These are phyloP conservation scores for Quadroppia sp. DNA, from an alignment of 2,888 invertebrate species.

Conservation along the genomic window DNA sequence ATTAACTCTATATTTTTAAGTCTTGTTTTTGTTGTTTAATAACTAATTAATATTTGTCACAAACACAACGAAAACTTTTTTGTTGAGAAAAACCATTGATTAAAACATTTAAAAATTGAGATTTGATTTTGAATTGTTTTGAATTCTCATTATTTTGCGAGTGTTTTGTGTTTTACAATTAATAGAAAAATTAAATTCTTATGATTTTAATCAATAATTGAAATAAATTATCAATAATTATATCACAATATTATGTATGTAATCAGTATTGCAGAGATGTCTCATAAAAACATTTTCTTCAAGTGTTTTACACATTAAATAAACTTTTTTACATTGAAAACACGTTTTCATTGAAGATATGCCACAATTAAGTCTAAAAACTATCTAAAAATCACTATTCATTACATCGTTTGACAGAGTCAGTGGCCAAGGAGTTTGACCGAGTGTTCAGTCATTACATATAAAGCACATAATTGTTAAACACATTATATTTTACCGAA, in stretches of 20 bases:
- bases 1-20: slow-evolving; percentile 13
- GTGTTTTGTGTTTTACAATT: not conserved
- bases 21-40: not conserved
- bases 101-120: not conserved
- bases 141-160: not conserved
- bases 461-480: not conserved
- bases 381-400: not conserved
- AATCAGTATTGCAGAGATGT: slow-evolving; percentile 15
- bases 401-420: too few relatives aligned
- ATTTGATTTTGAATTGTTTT: not conserved
- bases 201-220: not conserved
- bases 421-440: too few relatives aligned
- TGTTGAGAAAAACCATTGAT: too few relatives aligned
- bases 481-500: not conserved
- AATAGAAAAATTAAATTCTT: not conserved
- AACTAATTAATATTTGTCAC: too few relatives aligned
- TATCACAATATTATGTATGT: slow-evolving; percentile 27
- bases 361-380: not conserved
- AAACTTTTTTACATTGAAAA: not conserved
- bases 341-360: not conserved
- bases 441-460: not conserved
- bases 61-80: not conserved
- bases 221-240: not conserved
- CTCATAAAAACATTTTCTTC: not conserved
- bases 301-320: not conserved